Conservation (phyloP, 2,113 vertebrate genomes). For the Apteryx owenii region DNA sequence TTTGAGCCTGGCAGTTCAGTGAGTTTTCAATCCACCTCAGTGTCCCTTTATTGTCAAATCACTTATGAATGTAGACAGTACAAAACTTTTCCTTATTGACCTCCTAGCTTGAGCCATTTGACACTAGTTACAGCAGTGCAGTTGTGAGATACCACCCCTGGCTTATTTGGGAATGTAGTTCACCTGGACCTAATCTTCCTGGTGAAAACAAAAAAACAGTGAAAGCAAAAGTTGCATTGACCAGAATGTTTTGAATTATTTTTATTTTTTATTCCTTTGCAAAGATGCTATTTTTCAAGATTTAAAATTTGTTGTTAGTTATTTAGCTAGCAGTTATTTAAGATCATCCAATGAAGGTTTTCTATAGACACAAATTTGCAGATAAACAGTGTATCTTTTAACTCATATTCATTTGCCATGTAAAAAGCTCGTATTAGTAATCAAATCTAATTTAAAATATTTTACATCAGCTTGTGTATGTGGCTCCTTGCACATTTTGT, state of each 20-base stretch:
- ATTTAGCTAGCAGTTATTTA: not conserved
- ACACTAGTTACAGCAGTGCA: not conserved
- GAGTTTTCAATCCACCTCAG: not conserved
- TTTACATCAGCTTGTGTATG: slow-evolving; percentile 33
- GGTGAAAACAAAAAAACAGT: not conserved
- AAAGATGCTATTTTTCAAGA: not conserved
- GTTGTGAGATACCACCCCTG: not conserved
- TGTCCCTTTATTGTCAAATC: not conserved
- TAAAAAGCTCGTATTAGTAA: slow-evolving; percentile 13
- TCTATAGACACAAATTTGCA: not conserved
- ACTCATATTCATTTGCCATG: not conserved
- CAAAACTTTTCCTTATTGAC: not conserved
- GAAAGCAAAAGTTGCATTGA: not conserved
- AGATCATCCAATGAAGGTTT: not conserved
- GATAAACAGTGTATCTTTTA: not conserved
- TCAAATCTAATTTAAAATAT: slow-evolving; percentile 65
- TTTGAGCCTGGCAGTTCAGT: not conserved
- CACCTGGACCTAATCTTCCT: not conserved
- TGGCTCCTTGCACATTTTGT: slow-evolving; percentile 16
- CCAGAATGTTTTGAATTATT: not conserved
- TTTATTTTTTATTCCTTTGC: not conserved
- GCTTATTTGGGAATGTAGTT: not conserved
- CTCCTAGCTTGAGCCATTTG: not conserved
- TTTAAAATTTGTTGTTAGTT: not conserved
- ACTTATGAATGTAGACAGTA: not conserved